Base-by-base conservation (phyloP, 2,797 vertebrate genomes). In the Synanceia verrucosa region DNA sequence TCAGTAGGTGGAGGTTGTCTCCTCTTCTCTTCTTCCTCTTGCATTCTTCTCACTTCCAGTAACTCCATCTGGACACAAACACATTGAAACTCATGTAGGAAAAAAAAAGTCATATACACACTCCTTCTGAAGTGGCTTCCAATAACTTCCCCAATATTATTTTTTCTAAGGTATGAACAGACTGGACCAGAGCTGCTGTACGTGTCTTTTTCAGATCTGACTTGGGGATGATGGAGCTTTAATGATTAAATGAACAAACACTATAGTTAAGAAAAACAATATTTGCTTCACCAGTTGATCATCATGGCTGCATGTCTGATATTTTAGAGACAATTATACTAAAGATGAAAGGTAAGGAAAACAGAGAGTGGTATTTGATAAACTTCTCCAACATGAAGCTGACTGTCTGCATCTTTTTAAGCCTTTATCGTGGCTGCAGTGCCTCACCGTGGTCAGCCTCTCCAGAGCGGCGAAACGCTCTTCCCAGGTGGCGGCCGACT, bases 401-500 rank as follows among this genome's bases (percentile, higher is more conserved):
- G 16, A n/a, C 39, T 1, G 18, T 67, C 28, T 60, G 0, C 2
- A 0, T 11, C 26, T 9, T 1, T 29, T 4, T 13, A 8, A 34
- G n/a, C 9, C 29, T 0, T 52, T 3, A 29, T n/a, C 28, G 33
- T 29, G n/a, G 2, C 16, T 36, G 7, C 4, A 2, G 11, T 0
- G 33, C 67, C 95, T 92, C 76, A 99, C 98, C 86, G 97, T 99
- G 9, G 98, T 99, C 91, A 99, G 91, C 84, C 97, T 94, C 87
- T 99, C 97, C 90, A 99, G 91, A 0, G 97, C 98, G 0, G 97
- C 92, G 86, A 99, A 99, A 43, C 98, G 95, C 76, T 99, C 98
- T 13, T 99, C 97, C 98, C 98, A 99, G 67, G 97, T 99, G 10
- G 98, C 97, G 8, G 97, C 97, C 0, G 98, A 99, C 89, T 99